Conservation (phyloP, 2,113 vertebrate genomes). For the Oncorhynchus masou region DNA sequence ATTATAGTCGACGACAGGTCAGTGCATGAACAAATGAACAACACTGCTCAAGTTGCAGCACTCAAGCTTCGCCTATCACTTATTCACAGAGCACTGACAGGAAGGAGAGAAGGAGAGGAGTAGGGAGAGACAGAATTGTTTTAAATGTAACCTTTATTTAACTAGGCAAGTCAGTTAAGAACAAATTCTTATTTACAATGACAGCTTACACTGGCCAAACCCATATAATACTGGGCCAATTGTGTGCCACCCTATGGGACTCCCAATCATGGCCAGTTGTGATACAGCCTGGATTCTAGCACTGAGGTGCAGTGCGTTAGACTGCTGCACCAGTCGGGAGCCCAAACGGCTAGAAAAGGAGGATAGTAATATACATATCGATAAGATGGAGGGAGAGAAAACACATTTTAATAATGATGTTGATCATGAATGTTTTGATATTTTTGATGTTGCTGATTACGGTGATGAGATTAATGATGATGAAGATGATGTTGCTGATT, state of each 20-base stretch:
- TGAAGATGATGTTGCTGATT: neutral
- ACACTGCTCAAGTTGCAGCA: slow-evolving; percentile 40
- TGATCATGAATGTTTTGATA: neutral
- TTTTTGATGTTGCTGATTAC: neutral
- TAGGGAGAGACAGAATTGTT: neutral
- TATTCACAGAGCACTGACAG: slow-evolving; percentile 40
- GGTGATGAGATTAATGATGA: too few species aligned
- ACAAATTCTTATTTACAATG: too few species aligned
- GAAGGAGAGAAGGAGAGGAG: slow-evolving; percentile 4
- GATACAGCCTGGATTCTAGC: too few species aligned
- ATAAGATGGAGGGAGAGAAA: neutral
- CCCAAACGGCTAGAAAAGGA: too few species aligned
- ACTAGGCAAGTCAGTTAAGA: too few species aligned
- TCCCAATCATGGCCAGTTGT: too few species aligned
- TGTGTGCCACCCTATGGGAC: too few species aligned
- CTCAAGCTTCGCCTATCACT: slow-evolving; percentile 39
- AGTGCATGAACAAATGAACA: slow-evolving; percentile 13
- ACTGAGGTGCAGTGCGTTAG: too few species aligned
- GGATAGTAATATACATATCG: neutral
- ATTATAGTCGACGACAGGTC: slow-evolving; percentile 46
- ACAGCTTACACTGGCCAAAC: too few species aligned
- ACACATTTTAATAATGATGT: neutral
- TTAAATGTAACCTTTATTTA: too few species aligned
- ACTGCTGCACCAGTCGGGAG: too few species aligned
- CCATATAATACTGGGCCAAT: too few species aligned